phyloP scores from a whole-genome alignment of 2,888 invertebrate species.

The Salpingus planirostris region DNA sequence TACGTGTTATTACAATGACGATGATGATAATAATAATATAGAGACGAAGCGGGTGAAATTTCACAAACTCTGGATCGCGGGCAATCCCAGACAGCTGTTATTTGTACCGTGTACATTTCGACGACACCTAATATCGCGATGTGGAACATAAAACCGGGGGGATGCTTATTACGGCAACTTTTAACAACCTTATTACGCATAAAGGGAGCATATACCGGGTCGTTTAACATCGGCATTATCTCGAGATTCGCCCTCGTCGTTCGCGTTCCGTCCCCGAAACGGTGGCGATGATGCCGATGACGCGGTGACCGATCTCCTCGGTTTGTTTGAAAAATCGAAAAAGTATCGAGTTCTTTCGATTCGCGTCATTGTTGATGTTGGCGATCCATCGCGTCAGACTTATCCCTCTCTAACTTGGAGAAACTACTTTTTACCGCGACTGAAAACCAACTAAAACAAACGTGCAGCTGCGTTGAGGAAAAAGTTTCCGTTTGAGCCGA shows the following conservation, averaged over 20 bases:
- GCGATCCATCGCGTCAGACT: constrained; percentile 22
- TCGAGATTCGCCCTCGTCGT: no score
- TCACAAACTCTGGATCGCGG: no score
- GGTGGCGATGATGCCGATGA: no score
- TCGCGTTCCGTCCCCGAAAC: no score
- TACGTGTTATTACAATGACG: constrained; percentile 24
- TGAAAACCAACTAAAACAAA: constrained; percentile 35
- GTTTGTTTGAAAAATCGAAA: no score
- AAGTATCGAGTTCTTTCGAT: no score
- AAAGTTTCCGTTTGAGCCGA: constrained; percentile 34
- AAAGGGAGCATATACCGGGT: constrained; percentile 16
- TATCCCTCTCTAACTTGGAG: constrained; percentile 34
- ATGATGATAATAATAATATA: no score
- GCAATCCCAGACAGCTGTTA: constrained; percentile 28
- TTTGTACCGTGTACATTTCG: constrained; percentile 22
- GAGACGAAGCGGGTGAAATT: no score
- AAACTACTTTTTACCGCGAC: constrained; percentile 38
- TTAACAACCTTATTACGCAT: constrained; percentile 28
- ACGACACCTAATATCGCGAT: constrained; percentile 27
- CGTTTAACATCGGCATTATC: constrained; percentile 11
- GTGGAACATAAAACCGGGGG: constrained; percentile 25
- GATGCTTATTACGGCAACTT: constrained; percentile 23
- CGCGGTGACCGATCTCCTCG: no score
- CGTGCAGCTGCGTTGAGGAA: constrained; percentile 37
- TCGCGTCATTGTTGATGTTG: background rate